Evolutionary conservation across 2,113 vertebrate genomes (phyloP), one percentile per base, ranked within the genome.

Genomic region (Tautogolabrus adspersus): DNA sequence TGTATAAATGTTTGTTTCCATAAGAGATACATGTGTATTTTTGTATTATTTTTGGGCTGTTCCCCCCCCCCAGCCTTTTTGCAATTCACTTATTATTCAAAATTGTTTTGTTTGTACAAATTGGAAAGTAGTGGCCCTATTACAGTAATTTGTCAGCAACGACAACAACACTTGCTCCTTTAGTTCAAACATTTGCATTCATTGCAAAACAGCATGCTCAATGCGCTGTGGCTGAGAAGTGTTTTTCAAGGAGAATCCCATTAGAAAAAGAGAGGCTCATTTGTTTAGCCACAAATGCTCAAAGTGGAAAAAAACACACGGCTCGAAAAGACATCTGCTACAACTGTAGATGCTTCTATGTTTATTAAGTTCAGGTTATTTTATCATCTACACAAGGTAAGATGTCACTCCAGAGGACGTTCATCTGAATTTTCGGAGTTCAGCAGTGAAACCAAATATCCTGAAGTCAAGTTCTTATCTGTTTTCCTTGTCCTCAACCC

Each of bases 131-230:
- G 47, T 30, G 34, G 22, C 61, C 56, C 46, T 22, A 59, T 79
- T 37, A 51, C 11, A 49, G 44, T 19, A 34, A 70, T 75, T 66
- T 72, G 63, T 40, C 57, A 51, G 56, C 38, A 59, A n/a, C 23
- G 30, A 9, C 44, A 60, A 21, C 42, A 42, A 2, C 19, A 46
- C 34, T 0, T 3, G 9, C 47, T 21, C 5, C 3, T 15, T 40
- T 22, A 66, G 56, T 37, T 77, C 11, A 63, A 52, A 75, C 49
- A 62, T 57, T 77, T 65, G 37, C 56, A 67, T 75, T 72, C 19
- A 40, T 72, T 34, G 37, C 59, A 75, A 37, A 15, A 40, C 51
- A 18, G 37, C 42, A 8, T n/a, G 22, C 42, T 63, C 19, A 75
- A 44, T 77, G 58, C 44, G 55, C 21, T 65, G 60, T 15, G 47